phyloP scores from a whole-genome alignment of 2,113 vertebrate species.

The Chloroceryle aenea region DNA sequence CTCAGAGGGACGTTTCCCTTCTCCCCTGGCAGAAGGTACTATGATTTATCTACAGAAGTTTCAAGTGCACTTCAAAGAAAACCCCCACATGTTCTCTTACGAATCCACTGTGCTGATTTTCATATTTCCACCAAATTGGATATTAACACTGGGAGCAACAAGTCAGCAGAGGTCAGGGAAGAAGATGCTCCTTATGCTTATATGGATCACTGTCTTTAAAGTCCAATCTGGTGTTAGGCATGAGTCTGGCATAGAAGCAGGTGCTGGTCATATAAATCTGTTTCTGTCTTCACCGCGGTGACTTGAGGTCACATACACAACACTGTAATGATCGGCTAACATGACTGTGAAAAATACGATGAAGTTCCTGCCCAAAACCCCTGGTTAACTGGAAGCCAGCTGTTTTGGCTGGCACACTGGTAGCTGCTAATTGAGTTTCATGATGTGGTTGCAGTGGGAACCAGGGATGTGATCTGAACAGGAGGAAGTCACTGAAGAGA shows the following conservation, averaged over 20 bases:
- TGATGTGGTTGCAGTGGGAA: neutral
- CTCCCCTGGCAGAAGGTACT: neutral
- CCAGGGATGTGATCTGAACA: neutral
- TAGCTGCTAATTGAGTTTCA: neutral
- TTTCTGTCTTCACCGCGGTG: neutral
- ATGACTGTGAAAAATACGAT: neutral
- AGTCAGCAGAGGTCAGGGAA: neutral
- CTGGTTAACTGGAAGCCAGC: neutral
- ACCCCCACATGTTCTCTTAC: accelerated
- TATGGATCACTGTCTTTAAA: neutral
- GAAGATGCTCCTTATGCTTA: neutral
- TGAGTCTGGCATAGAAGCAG: neutral
- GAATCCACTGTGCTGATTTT: neutral
- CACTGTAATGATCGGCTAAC: accelerated
- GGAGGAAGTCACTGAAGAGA: neutral
- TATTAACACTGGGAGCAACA: neutral
- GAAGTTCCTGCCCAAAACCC: neutral
- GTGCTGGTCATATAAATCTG: neutral
- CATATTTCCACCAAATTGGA: accelerated
- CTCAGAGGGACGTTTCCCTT: neutral
- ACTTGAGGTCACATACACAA: accelerated
- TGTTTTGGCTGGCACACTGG: neutral
- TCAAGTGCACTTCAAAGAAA: neutral
- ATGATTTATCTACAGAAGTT: neutral
- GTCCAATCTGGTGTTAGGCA: neutral